Evolutionary conservation across 2,113 vertebrate species (phyloP), one percentile per base, ranked within the genome.

Genomic region (Athene cunicularia): DNA sequence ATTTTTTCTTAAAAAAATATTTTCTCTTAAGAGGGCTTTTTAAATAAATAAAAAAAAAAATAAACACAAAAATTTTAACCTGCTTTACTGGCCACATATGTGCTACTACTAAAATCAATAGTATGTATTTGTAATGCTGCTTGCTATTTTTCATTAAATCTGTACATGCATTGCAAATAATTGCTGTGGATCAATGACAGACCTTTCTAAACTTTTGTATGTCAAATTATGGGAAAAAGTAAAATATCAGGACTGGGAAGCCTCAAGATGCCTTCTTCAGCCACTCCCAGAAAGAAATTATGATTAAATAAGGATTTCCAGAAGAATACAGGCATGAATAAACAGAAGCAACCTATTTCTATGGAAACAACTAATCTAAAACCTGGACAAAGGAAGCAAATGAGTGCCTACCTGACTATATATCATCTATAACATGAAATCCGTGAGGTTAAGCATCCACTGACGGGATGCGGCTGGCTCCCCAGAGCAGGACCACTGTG

Each of bases 291-390:
- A 6, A 53, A 62, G 55, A 92, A 92, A 90, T 2, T 0, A 84
- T n/a, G 11, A 50, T 66, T 80, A 84, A 79, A 41, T 32, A 71
- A 62, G 37, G 39, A 9, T n/a, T 88, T 66, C 58, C 52, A 74
- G 59, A 23, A 80, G 56, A 73, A 95, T 43, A 26, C 15, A 14
- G 58, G 11, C 71, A 71, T 63, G 27, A 87, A 56, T 74, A 96
- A 92, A 95, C 16, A 95, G 79, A 96, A 94, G 47, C 35, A 83
- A 84, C 21, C 26, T 52, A 93, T 94, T 93, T 71, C 92, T 88
- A 86, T 92, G 93, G 84, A 93, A 97, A 95, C 71, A 35, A 58
- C n/a, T 80, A 28, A 80, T 62, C n/a, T 50, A 50, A 92, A 95
- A 64, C 32, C n/a, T 64, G 63, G 64, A 86, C 75, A 87, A 92